A percentile compares a stretch with the other conserved stretches of the same genome.
phyloP scores from a whole-genome alignment of 2,888 invertebrate genomes.

The Amorpha juglandis region DNA sequence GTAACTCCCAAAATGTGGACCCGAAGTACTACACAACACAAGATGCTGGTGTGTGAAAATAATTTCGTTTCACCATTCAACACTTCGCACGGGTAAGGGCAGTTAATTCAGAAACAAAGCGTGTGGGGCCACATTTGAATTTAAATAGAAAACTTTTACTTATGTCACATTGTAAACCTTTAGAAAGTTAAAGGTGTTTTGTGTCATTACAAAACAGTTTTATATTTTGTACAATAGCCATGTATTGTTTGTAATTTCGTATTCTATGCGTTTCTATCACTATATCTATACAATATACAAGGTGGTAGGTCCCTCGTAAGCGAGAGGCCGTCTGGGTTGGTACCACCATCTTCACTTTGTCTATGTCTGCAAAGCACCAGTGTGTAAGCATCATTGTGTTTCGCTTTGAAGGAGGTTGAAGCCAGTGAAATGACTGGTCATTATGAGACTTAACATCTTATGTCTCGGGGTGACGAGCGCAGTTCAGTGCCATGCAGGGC shows the following conservation, averaged over 20 bases:
- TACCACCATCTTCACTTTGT: no score
- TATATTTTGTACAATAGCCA: background rate
- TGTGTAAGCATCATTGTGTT: no score
- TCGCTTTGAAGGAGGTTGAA: no score
- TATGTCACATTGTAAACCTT: constrained; percentile 15
- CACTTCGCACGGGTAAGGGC: constrained; percentile 11
- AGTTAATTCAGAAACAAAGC: constrained; percentile 21
- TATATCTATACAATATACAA: no score
- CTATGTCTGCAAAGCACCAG: no score
- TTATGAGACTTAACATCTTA: no score
- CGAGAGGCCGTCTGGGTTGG: no score
- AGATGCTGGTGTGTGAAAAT: constrained; percentile 32
- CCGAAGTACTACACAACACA: background rate
- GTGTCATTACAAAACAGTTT: background rate
- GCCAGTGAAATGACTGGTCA: no score
- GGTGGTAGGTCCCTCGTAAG: no score
- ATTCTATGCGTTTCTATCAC: no score
- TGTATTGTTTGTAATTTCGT: background rate
- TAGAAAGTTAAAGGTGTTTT: constrained; percentile 12
- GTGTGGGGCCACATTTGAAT: constrained; percentile 18
- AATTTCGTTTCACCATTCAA: constrained; percentile 13
- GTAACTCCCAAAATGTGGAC: constrained; percentile 9
- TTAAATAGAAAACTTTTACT: constrained; percentile 19
- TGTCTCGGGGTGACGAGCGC: no score
- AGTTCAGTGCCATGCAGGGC: no score